Conservation (phyloP, 2,797 vertebrate species). For the Iguana delicatissima region DNA sequence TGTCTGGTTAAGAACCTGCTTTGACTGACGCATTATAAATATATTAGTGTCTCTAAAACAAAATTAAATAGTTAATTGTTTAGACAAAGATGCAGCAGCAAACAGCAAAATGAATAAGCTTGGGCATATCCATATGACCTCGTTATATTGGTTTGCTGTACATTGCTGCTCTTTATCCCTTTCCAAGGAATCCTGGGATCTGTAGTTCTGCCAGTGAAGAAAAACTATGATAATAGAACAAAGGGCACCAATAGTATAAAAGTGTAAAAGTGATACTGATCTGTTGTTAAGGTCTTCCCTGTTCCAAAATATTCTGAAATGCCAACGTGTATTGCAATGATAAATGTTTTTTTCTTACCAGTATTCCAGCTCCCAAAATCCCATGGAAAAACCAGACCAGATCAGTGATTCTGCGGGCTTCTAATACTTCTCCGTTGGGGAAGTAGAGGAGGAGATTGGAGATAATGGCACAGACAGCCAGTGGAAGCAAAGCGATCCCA, state of each 20-base stretch:
- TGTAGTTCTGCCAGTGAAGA: background rate
- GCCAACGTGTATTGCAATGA: background rate
- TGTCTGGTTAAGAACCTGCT: background rate
- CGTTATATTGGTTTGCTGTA: background rate
- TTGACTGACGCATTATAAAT: background rate
- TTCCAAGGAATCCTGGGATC: background rate
- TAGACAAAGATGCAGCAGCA: background rate
- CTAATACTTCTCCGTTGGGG: constrained; percentile 74
- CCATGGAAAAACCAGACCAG: constrained; percentile 79
- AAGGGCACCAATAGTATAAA: background rate
- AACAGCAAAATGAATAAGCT: background rate
- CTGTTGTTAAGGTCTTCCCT: background rate
- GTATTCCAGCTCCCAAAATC: constrained; percentile 78
- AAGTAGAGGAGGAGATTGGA: constrained; percentile 79
- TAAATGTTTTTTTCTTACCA: constrained; percentile 73
- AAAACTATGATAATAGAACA: background rate
- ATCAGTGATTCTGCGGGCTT: constrained; percentile 73
- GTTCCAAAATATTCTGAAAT: background rate
- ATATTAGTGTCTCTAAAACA: background rate
- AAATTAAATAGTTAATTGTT: background rate
- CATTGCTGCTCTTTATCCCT: background rate
- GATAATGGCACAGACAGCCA: constrained; percentile 74
- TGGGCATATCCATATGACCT: background rate
- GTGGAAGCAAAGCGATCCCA: constrained; percentile 71
- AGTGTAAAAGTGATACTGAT: background rate